Base-by-base conservation (phyloP, 1,140 invertebrate genomes). In the Nilaparvata lugens region DNA sequence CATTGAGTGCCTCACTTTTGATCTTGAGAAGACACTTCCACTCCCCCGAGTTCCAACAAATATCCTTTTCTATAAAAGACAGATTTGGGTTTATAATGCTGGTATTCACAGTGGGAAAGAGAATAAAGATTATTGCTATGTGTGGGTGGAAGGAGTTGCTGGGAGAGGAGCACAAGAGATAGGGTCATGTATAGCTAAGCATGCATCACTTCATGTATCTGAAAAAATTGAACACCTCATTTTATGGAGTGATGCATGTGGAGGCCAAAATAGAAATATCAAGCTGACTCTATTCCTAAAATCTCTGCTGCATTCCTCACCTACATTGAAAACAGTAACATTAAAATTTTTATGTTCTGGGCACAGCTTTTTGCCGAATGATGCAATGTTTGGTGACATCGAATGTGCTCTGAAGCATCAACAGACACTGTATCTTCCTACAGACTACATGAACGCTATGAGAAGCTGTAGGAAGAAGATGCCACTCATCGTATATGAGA, bases 191-290 rank as follows among this genome's bases (percentile, higher is more conserved):
- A 70, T 42, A 73, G 65, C 65, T 73, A 14, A 66, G 65, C 5
- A 72, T 70, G 6, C 72, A 67, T 52, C n/a, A n/a, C n/a, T n/a
- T n/a, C n/a, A n/a, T n/a, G n/a, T n/a, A n/a, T n/a, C n/a, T n/a
- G n/a, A n/a, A n/a, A n/a, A n/a, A n/a, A n/a, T 71, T 40, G 64
- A 69, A 54, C 11, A 70, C 31, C 58, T 73, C 43, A 65, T 70
- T 48, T 60, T 74, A 16, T 75, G 70, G 72, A 65, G 61, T 48
- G 69, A 74, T 64, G 70, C 63, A n/a, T 73, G 70, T 54, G 73
- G 70, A 5, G 71, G 69, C 6, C 71, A 73, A 64, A 74, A 73
- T 25, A 16, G 21, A 19, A 54, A 54, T 18, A 56, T 56, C 11
- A 56, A 31, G 11, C 6, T 54, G 16, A 54, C 52, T 5, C 23